Conservation (phyloP, 2,797 vertebrate genomes). For the Microctenopoma steveboyesi region DNA sequence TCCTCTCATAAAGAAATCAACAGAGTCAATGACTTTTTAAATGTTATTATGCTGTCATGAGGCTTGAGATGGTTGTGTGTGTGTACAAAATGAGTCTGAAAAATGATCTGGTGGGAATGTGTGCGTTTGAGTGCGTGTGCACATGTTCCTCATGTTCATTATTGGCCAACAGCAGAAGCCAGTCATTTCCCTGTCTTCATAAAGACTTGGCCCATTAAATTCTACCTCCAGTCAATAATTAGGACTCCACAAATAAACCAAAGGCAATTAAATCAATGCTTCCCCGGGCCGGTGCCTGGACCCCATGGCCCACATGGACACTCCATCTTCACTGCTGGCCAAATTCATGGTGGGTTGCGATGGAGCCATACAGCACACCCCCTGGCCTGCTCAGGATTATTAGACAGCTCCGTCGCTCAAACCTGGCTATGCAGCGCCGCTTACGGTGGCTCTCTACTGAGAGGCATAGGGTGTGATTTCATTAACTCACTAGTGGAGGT, state of each 20-base stretch:
- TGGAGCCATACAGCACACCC: slow-evolving; percentile 75
- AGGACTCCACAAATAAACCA: slow-evolving; percentile 99
- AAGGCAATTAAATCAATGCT: slow-evolving; percentile 99
- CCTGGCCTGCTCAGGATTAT: slow-evolving; percentile 90
- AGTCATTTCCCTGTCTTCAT: slow-evolving; percentile 95
- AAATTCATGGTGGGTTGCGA: slow-evolving; percentile 79
- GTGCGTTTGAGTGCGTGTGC: slow-evolving; percentile 64
- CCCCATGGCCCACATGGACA: slow-evolving; percentile 91
- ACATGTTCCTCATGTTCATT: slow-evolving; percentile 87
- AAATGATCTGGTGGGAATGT: slow-evolving; percentile 90
- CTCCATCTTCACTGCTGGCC: slow-evolving; percentile 83
- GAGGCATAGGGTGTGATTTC: slow-evolving; percentile 78
- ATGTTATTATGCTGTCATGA: slow-evolving; percentile 93
- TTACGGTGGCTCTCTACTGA: slow-evolving; percentile 79
- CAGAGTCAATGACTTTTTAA: slow-evolving; percentile 93
- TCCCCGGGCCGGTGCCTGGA: slow-evolving; percentile 83
- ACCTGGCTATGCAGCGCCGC: slow-evolving; percentile 60
- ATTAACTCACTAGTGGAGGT: slow-evolving; percentile 77
- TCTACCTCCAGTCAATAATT: slow-evolving; percentile 99
- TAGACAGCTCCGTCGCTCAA: slow-evolving; percentile 74
- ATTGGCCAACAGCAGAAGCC: slow-evolving; percentile 90
- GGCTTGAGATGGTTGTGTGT: slow-evolving; percentile 64
- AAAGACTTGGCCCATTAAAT: slow-evolving; percentile 96
- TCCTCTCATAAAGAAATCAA: slow-evolving; percentile 91
- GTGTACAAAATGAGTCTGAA: slow-evolving; percentile 92